Evolutionary conservation across 37 sponge, comb jelly and placozoan genomes (phyloP), one percentile per base, ranked within the genome.

Genomic region (Geodia barretti): DNA sequence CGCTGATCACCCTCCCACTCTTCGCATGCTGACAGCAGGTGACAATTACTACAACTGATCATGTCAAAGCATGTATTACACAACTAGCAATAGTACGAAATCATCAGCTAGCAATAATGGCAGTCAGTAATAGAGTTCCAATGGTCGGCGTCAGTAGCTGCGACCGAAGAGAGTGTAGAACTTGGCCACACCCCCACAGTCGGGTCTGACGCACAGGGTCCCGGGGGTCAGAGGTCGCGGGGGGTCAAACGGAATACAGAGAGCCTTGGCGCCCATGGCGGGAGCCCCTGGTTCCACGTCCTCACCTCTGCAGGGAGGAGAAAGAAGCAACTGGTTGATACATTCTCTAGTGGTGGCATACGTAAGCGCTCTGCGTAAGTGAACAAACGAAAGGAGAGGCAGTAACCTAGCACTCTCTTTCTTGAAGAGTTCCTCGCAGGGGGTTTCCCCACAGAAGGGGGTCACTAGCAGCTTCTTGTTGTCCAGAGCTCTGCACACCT

Each of bases 231-330:
- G 65, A 26, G 39, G 20, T 28, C 75, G 67, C 4, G 97, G 97
- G 74, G 91, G 97, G 17, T 92, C 78, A 76, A 98, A 93, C 17
- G 99, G 97, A 86, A 96, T 94, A 73, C 99, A 96, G 41, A 98
- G 91, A 39, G 91, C 66, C 85, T 98, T 98, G 39, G 99, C 99
- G 0, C 99, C 99, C 99, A 98, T 98, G 14, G 93, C 84, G 23
- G 98, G 95, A 26, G 95, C 96, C 17, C 89, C 90, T 25, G 89
- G 85, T 30, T 93, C 98, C n/a, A 70, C 62, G 3, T 79, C 77
- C 39, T 87, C 95, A 38, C 83, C 87, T 60, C 87, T 79, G 74
- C 14, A 77, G 36, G 35, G 35, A 17, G 75, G 2, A 47, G 60
- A 47, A 70, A 39, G 41, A 9, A 40, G 41, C 3, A 28, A 70